phyloP scores from a whole-genome alignment of 2,113 vertebrate genomes.

The Fregata magnificens region DNA sequence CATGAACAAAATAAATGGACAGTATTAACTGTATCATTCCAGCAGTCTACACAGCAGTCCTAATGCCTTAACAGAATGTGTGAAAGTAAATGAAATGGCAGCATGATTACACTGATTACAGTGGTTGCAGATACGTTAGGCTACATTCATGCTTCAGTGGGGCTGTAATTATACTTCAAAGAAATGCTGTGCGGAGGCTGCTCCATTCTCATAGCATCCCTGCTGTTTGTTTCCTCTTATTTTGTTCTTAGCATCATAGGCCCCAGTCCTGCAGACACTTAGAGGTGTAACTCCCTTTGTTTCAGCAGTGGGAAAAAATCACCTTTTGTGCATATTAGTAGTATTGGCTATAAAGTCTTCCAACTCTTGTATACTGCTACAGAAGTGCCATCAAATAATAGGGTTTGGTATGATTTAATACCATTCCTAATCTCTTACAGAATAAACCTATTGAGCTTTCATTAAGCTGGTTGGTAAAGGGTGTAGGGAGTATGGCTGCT shows the following conservation, averaged over 20 bases:
- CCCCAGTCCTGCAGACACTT: neutral
- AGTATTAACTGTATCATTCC: conserved; percentile 60
- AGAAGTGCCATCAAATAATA: neutral
- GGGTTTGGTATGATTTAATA: neutral
- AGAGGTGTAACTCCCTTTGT: neutral
- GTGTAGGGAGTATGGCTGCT: conserved; percentile 1
- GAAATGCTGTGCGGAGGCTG: conserved; percentile 7
- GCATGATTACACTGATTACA: conserved; percentile 71
- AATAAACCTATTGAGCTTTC: conserved; percentile 15
- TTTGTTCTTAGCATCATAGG: conserved; percentile 1
- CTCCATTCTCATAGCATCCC: neutral
- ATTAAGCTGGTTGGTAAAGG: neutral
- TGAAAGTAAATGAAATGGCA: conserved; percentile 64
- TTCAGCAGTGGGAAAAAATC: neutral
- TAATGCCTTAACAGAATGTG: conserved; percentile 45
- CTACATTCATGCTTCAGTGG: conserved; percentile 68
- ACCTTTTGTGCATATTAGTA: neutral
- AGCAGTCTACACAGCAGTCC: conserved; percentile 32
- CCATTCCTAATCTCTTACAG: neutral
- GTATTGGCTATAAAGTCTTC: neutral
- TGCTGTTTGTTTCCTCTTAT: conserved; percentile 54
- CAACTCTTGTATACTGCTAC: neutral
- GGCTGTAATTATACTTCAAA: conserved; percentile 66
- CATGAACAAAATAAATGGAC: conserved; percentile 52
- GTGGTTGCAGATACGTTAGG: conserved; percentile 50